These are phyloP conservation scores for Neoascia interrupta DNA, from an alignment of 2,888 invertebrate genomes.

Conservation along the genomic window DNA sequence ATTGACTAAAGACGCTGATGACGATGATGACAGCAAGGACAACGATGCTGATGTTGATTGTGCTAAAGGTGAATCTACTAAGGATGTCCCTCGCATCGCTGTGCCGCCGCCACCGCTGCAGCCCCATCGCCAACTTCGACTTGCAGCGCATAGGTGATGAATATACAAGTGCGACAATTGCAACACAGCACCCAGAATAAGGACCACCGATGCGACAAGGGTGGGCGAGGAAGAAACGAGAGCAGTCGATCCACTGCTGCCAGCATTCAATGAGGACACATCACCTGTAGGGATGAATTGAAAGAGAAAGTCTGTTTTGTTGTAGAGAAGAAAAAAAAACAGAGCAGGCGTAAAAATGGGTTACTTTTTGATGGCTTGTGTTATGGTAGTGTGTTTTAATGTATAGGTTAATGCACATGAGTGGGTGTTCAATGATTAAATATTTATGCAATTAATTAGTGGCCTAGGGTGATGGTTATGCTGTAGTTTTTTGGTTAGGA, in stretches of 20 bases:
- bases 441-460: slow-evolving; percentile 67
- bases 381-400: slow-evolving; percentile 6
- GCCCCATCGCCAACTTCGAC: slow-evolving; percentile 36
- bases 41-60: slow-evolving; percentile 37
- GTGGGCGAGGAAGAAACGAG: slow-evolving; percentile 63
- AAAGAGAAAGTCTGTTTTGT: slow-evolving; percentile 76
- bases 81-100: slow-evolving; percentile 51
- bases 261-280: slow-evolving; percentile 73
- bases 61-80: slow-evolving; percentile 33
- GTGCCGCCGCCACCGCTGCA: slow-evolving; percentile 16
- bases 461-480: slow-evolving; percentile 33
- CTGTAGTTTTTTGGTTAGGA: no score
- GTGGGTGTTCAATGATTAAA: slow-evolving; percentile 50
- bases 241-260: slow-evolving; percentile 66
- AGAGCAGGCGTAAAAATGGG: slow-evolving; percentile 51
- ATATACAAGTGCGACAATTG: slow-evolving; percentile 64
- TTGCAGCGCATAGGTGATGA: slow-evolving; percentile 49
- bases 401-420: background rate
- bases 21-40: slow-evolving; percentile 11
- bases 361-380: slow-evolving; percentile 50
- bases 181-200: slow-evolving; percentile 51
- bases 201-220: slow-evolving; percentile 44
- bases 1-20: slow-evolving; percentile 22
- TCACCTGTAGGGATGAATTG: slow-evolving; percentile 76
- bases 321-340: slow-evolving; percentile 71